Evolutionary conservation across 2,888 invertebrate species (phyloP).

Genomic region (Drosophila antonietae): DNA sequence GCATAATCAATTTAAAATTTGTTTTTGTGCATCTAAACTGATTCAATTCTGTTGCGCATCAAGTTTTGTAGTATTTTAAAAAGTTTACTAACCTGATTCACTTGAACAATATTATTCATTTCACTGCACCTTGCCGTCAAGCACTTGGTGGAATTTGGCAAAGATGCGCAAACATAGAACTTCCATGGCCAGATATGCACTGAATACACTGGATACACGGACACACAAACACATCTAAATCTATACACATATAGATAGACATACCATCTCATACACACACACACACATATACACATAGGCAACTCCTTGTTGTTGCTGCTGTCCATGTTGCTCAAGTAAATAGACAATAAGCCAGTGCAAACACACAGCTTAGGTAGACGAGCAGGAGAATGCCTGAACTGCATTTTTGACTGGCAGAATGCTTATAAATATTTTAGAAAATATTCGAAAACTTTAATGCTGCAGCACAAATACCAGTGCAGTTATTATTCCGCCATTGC

Average conservation of each 20-base stretch:
- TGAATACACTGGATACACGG: conserved; percentile 6
- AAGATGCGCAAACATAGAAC: conserved; percentile 21
- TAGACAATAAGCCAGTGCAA: conserved; percentile 29
- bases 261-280: background rate
- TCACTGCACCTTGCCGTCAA: conserved; percentile 9
- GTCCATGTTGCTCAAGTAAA: conserved; percentile 19
- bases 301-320: conserved; percentile 4
- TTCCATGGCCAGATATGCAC: conserved; percentile 20
- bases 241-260: background rate
- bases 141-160: conserved; percentile 36
- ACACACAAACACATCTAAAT: background rate
- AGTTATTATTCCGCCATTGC: conserved; percentile 30
- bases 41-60: background rate
- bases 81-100: conserved; percentile 15
- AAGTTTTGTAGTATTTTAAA: background rate
- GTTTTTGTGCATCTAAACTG: background rate
- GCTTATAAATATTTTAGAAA: conserved; percentile 61
- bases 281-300: background rate
- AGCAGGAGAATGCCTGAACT: conserved; percentile 21
- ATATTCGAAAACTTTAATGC: conserved; percentile 48
- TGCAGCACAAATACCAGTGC: conserved; percentile 38
- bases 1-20: background rate
- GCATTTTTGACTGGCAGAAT: conserved; percentile 36
- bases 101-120: conserved; percentile 20
- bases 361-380: conserved; percentile 23